Evolutionary conservation across 2,113 vertebrate genomes (phyloP).

Genomic region (Camelus dromedarius): DNA sequence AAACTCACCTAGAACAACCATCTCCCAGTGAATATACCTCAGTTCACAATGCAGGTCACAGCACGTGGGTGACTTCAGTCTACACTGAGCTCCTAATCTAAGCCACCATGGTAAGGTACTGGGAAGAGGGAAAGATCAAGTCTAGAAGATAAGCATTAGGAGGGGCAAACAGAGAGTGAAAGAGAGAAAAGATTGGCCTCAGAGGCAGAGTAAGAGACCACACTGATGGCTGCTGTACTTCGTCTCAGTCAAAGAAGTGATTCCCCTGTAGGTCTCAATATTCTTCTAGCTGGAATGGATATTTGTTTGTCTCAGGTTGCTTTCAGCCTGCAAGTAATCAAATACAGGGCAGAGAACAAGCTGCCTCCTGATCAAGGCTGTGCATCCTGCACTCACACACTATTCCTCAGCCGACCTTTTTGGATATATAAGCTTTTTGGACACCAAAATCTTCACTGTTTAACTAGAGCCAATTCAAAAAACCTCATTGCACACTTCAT

Average conservation of each 20-base stretch:
- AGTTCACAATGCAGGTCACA: neutral
- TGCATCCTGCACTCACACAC: no score
- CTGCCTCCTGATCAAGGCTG: neutral
- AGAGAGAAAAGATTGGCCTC: neutral
- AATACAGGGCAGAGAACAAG: neutral
- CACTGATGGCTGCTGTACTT: neutral
- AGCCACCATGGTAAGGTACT: neutral
- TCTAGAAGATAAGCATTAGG: neutral
- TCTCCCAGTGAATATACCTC: neutral
- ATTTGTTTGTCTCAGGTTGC: neutral
- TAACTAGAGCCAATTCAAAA: neutral
- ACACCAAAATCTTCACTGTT: neutral
- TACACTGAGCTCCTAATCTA: neutral
- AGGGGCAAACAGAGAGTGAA: neutral
- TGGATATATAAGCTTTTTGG: neutral
- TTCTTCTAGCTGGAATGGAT: neutral
- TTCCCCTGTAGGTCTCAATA: neutral
- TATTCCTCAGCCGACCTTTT: neutral
- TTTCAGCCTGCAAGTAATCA: neutral
- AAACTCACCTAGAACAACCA: neutral
- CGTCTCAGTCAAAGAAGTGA: neutral
- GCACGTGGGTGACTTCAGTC: neutral
- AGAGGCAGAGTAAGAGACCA: neutral
- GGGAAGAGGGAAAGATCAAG: neutral
- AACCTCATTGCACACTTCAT: neutral